A percentile compares a stretch with the other conserved stretches of the same genome.
Conservation (phyloP, 2,888 invertebrate species). For the Polydrusus cervinus region DNA sequence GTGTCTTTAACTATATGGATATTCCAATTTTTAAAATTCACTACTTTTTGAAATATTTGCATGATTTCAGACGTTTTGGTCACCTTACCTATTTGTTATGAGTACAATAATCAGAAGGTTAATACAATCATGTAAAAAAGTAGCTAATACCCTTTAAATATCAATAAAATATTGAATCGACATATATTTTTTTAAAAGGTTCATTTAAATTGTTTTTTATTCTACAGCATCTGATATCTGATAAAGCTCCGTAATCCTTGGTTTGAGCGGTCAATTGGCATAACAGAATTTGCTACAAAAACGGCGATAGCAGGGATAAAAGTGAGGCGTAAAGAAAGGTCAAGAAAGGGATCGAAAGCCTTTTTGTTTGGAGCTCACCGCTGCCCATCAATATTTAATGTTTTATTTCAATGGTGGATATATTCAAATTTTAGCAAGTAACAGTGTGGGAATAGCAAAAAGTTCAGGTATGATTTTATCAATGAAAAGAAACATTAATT, state of each 20-base stretch:
- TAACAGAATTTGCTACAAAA: constrained; percentile 3
- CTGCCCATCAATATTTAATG: constrained; percentile 4
- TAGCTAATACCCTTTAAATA: no score
- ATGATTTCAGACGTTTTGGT: no score
- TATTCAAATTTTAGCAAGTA: background rate
- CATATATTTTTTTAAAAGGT: no score
- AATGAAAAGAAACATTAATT: background rate
- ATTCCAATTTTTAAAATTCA: no score
- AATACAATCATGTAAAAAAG: no score
- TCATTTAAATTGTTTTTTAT: background rate
- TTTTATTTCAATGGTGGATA: background rate
- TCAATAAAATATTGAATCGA: no score
- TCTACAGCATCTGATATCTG: background rate
- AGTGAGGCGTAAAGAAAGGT: background rate
- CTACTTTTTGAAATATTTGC: no score
- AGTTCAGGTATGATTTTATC: background rate
- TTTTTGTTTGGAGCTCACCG: background rate
- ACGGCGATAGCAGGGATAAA: background rate
- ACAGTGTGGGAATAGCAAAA: background rate
- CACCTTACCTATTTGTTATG: no score
- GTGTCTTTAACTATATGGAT: no score
- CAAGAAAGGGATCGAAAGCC: background rate
- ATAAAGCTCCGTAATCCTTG: constrained; percentile 1
- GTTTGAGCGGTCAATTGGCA: constrained; percentile 1
- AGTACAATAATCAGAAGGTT: no score